Conservation (phyloP, 2,888 invertebrate genomes). For the Pyrocoelia pectoralis region DNA sequence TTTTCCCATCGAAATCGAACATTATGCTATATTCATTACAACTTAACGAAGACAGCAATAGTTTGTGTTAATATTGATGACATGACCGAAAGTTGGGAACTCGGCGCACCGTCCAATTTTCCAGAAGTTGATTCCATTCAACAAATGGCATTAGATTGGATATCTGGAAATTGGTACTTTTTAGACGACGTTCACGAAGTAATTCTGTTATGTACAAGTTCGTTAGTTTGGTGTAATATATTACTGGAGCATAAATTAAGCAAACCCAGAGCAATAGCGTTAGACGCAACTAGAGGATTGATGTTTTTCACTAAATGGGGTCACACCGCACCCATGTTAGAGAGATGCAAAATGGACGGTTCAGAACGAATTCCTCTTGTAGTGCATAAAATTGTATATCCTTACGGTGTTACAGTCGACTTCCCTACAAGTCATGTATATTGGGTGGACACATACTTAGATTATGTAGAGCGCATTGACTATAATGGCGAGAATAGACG, state of each 20-base stretch:
- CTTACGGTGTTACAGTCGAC: slow-evolving; percentile 77
- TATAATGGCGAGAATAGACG: slow-evolving; percentile 75
- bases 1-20: slow-evolving; percentile 74
- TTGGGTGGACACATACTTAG: slow-evolving; percentile 84
- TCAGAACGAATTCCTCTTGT: slow-evolving; percentile 68
- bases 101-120: slow-evolving; percentile 69
- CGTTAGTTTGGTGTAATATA: slow-evolving; percentile 72
- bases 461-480: slow-evolving; percentile 79
- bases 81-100: slow-evolving; percentile 65
- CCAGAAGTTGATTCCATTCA: slow-evolving; percentile 72
- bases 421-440: slow-evolving; percentile 74
- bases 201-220: slow-evolving; percentile 74
- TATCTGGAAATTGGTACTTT: slow-evolving; percentile 80
- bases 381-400: slow-evolving; percentile 77
- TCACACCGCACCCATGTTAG: slow-evolving; percentile 67
- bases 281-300: slow-evolving; percentile 79
- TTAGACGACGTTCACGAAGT: slow-evolving; percentile 51
- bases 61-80: slow-evolving; percentile 74
- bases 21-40: slow-evolving; percentile 77
- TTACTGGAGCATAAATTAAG: slow-evolving; percentile 72
- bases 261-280: slow-evolving; percentile 76
- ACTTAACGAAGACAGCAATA: slow-evolving; percentile 63
- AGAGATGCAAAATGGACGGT: slow-evolving; percentile 73
- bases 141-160: slow-evolving; percentile 84
- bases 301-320: slow-evolving; percentile 85